Evolutionary conservation across 2,797 vertebrate genomes (phyloP).

Genomic region (Morelia viridis): DNA sequence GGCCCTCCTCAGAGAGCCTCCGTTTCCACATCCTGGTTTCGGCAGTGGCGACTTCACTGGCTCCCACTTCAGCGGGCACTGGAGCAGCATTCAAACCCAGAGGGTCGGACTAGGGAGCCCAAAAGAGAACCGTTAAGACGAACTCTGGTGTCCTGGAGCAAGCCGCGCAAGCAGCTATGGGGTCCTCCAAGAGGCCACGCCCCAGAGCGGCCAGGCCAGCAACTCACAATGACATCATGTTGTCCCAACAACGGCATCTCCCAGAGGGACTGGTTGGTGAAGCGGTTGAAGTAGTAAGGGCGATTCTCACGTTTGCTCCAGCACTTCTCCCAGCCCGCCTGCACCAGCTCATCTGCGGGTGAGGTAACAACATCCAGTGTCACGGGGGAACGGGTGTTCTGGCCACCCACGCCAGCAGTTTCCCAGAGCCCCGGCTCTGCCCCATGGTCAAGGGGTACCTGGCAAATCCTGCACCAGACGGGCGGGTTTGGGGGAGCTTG

Average conservation of each 20-base stretch:
- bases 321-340: slow-evolving; percentile 97
- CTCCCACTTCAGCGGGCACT: slow-evolving; percentile 77
- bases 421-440: neutral
- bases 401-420: rapidly evolving
- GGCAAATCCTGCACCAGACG: slow-evolving; percentile 90
- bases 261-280: slow-evolving; percentile 98
- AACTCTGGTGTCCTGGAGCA: neutral
- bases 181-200: neutral
- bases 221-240: slow-evolving; percentile 94
- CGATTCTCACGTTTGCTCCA: slow-evolving; percentile 97
- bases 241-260: slow-evolving; percentile 96
- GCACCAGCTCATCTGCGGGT: slow-evolving; percentile 89
- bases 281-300: slow-evolving; percentile 96
- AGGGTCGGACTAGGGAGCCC: slow-evolving; percentile 87
- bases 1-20: slow-evolving; percentile 85
- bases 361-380: neutral
- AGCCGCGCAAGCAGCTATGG: neutral
- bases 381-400: rapidly evolving
- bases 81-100: slow-evolving; percentile 93
- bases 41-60: slow-evolving; percentile 35
- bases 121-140: slow-evolving; percentile 20
- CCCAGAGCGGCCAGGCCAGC: neutral
- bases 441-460: slow-evolving; percentile 71
- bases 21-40: slow-evolving; percentile 88
- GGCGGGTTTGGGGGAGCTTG: slow-evolving; percentile 86